Base-by-base conservation (phyloP, 2,888 invertebrate species). In the Andrena hattorfiana region DNA sequence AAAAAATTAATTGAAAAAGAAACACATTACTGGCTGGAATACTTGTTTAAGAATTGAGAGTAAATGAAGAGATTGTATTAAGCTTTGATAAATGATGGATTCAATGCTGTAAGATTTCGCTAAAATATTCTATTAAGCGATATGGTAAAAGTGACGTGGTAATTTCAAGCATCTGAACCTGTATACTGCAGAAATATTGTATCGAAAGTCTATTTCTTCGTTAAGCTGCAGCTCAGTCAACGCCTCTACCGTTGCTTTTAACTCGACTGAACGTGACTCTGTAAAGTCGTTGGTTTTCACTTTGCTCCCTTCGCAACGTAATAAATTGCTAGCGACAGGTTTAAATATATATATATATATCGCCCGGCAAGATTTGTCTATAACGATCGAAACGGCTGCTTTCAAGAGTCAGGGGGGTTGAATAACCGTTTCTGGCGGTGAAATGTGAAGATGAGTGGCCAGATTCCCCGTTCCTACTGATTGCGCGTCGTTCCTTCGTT, bases 371-470 rank as follows among this genome's bases (percentile, higher is more conserved):
- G 67, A 67, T 77, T 67, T 54, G 60, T 51, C 60, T 54, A 60
- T 70, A 77, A 71, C 70, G 70, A 68, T 59, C 60, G 60, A 64
- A 71, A 71, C 59, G 70, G 59, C 64, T 63, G 64, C 64, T 32
- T 71, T 62, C 54, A 60, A 67, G 67, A 42, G 51, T 78, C 32
- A 4, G 56, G 67, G 71, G 72, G 78, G 67, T 32, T 71, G 67
- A 71, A 71, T 80, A 73, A 62, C 68, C 60, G 80, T 49, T 51
- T 79, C 79, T 64, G 63, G 56, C 63, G 63, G 72, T 81, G 72
- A 81, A 81, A 81, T 69, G 72, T 60, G 80, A 80, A 80, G 73
- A 80, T 80, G 72, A 81, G 81, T 81, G 69, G 69, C 73, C 64
- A 2, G 10, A 66, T 49, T 64, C 49, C 59, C 68, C 32, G 59